Evolutionary conservation across 2,113 vertebrate genomes (phyloP), one percentile per base, ranked within the genome.

Genomic region (Corythoichthys intestinalis): DNA sequence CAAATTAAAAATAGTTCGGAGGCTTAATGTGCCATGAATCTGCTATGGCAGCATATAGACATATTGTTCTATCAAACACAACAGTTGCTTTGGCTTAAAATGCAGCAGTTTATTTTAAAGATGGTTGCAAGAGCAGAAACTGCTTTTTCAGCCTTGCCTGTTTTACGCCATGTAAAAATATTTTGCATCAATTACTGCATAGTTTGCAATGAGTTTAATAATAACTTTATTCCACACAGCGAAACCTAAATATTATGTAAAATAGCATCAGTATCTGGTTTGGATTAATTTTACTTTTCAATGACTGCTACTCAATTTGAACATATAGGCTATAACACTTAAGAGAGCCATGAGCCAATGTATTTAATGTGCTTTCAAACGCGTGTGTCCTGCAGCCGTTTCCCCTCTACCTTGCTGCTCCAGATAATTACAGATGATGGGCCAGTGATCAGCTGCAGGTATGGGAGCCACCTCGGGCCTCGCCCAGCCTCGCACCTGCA

Each of bases 351-450:
- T 28, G 34, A 58, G 34, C 65, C 47, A 58, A 12, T 14, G 66
- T n/a, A 38, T 63, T 71, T 63, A 76, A 74, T 74, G 56, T 50
- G 41, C 39, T 62, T 60, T 38, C 46, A 49, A 62, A 61, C 17
- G 17, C 41, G 59, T 11, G n/a, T 63, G 60, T 47, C 60, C 17
- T 52, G 12, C 53, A 46, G 39, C n/a, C 60, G 61, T 17, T 47
- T 34, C 61, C 44, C 44, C 20, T 13, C 14, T 62, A 62, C 81
- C 86, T 85, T 83, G 67, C 77, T 82, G 80, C 74, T 79, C 70
- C 79, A 88, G 87, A 90, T 92, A 91, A 91, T 91, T 90, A 91
- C 87, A 91, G 83, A 90, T 90, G 88, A 91, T 89, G 86, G 84
- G 87, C 65, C 64, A 66, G 86, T 90, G 90, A 91, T 91, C 87